Base-by-base conservation (phyloP, 2,888 invertebrate species). In the Holacanthella duospinosa region DNA sequence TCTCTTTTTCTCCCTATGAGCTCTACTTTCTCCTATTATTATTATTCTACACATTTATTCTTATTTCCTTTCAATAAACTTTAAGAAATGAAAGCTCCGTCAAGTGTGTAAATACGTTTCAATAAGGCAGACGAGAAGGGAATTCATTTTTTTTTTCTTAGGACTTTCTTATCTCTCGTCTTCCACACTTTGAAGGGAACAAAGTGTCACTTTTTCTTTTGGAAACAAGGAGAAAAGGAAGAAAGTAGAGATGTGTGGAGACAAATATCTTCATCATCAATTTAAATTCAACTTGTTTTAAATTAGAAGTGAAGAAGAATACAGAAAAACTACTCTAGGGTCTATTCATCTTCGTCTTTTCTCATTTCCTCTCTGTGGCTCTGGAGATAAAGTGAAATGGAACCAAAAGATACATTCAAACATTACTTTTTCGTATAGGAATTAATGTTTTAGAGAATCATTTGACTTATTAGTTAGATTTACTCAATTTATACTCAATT, bases 211-310 rank as follows among this genome's bases (percentile, higher is more conserved):
- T n/a, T n/a, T n/a, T n/a, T n/a, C 36, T 36, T 36, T 6, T 9
- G 36, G 36, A 48, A 48, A 48, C 12, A n/a, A n/a, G 48, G 21
- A 48, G 48, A 48, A 48, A 21, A 16, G 48, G 21, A 36, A 9
- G 21, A 48, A 48, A 48, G 21, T n/a, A n/a, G 48, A n/a, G 6
- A 16, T 36, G 36, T 12, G 16, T 6, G 16, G 36, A 16, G 36
- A 36, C 6, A 36, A 16, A 16, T 12, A 36, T 57, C 29, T 29
- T 29, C 24, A 27, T 57, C 57, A 57, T 57, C 57, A 57, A 57
- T 57, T 57, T 29, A 29, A 21, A 57, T 57, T 57, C 57, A 57
- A 57, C 29, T 21, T 16, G 26, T 55, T 57, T 57, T 48, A 48
- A 48, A 48, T 48, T 48, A 48, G 21, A 21, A 48, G 48, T 36